Base-by-base conservation (phyloP, 2,797 vertebrate genomes). In the Hypotaenidia philippensis region DNA sequence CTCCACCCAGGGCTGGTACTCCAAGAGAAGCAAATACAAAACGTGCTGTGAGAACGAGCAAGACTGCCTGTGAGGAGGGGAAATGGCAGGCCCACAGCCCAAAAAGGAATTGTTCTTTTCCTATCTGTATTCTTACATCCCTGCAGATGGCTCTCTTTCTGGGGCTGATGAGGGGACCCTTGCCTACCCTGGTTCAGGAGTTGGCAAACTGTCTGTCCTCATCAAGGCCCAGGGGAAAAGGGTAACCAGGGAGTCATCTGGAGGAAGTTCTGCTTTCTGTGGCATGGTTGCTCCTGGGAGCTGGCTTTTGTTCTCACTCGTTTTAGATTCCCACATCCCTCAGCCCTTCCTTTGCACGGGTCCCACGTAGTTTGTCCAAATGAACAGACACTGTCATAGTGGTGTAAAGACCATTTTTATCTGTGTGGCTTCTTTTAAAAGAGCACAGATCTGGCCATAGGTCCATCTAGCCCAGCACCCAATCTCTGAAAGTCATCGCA, bases 301-400 rank as follows among this genome's bases (percentile, higher is more conserved):
- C 27, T 83, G 69, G 23, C n/a, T 89, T 95, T 49, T 87, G 36
- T 93, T 93, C 72, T 68, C 57, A 32, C 38, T 80, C 61, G 21
- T 75, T 90, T 94, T 87, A 92, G 78, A 70, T 79, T 86, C 45
- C 47, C 90, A 23, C 55, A 86, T 92, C 74, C 45, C 18, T 91
- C 89, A 91, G 69, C 47, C 69, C 85, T 85, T 83, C 84, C 76
- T 83, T 93, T 91, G 59, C 76, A 63, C 13, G 1, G 79, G 92
- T 94, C 91, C 89, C 89, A 93, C 82, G 0, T 81, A 78, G 44
- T 97, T 93, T 94, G 94, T 92, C 41, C 72, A 63, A 38, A 45
- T 72, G 92, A 89, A 56, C 76, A 96, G 82, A 91, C 59, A 81
- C 79, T 92, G 63, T 81, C 80, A 83, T 22, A 41, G 9, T 81